These are phyloP conservation scores for Malurus elegans DNA, from an alignment of 2,113 vertebrate species.

Conservation along the genomic window DNA sequence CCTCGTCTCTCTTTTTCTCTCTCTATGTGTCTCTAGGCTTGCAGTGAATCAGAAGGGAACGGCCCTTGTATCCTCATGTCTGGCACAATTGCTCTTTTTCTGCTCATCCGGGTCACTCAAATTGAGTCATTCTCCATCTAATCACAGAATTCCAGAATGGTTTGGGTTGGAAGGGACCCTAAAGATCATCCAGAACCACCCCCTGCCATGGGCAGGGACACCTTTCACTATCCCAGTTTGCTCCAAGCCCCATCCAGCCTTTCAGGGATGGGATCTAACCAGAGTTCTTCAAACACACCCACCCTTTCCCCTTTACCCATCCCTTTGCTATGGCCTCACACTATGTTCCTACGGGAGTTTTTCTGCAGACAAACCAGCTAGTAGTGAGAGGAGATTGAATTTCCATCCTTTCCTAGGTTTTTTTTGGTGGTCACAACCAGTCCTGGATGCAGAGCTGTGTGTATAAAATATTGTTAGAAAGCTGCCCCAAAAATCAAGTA, in stretches of 20 bases:
- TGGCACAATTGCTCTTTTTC: background rate
- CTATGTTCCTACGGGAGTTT: background rate
- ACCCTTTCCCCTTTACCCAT: background rate
- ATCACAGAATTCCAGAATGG: background rate
- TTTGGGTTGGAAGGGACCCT: background rate
- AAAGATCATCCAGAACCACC: background rate
- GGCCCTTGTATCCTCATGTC: accelerated
- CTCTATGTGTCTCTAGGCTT: background rate
- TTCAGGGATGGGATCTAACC: background rate
- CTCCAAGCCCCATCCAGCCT: background rate
- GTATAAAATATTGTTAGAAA: background rate
- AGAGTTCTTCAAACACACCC: background rate
- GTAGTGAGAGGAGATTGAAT: background rate
- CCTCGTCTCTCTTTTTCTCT: background rate
- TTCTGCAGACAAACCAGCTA: background rate
- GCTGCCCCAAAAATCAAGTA: background rate
- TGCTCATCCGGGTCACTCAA: background rate
- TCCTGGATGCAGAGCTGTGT: background rate
- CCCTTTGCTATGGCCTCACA: background rate
- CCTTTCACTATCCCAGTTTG: background rate
- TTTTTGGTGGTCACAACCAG: background rate
- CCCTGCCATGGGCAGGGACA: background rate
- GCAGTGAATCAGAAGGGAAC: background rate
- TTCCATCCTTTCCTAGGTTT: background rate
- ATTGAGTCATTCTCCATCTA: background rate